Percentiles rank a stretch among this genome's conserved stretches.
Conservation (phyloP, 2,888 invertebrate species). For the Pomacea canaliculata region DNA sequence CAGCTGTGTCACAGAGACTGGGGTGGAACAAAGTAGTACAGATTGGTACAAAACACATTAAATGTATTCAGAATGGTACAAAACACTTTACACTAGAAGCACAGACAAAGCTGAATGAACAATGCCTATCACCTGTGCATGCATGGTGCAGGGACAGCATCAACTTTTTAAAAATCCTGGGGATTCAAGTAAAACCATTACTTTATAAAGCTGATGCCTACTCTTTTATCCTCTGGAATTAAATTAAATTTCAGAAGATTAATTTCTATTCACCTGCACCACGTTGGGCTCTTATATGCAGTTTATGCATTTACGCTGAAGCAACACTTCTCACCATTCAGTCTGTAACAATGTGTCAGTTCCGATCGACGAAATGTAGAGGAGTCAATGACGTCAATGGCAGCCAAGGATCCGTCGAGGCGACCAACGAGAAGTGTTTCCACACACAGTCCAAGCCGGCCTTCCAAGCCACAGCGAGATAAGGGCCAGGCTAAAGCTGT, state of each 20-base stretch:
- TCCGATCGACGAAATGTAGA: conserved; percentile 57
- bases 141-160: not conserved
- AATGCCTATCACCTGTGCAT: not conserved
- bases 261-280: too few species aligned
- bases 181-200: too few species aligned
- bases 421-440: conserved; percentile 73
- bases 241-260: too few species aligned
- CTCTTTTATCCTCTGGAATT: too few species aligned
- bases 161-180: too few species aligned
- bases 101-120: not conserved
- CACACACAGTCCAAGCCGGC: conserved; percentile 57
- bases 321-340: conserved; percentile 6
- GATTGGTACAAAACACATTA: not conserved
- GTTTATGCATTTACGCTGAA: too few species aligned
- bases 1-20: conserved; percentile 73
- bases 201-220: too few species aligned
- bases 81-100: not conserved
- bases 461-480: conserved; percentile 60
- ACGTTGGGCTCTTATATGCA: too few species aligned
- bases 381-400: conserved; percentile 61
- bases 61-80: too few species aligned
- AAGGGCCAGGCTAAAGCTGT: conserved; percentile 73
- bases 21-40: conserved; percentile 29
- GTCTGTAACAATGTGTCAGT: conserved; percentile 60
- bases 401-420: conserved; percentile 72